Evolutionary conservation across 2,797 vertebrate species (phyloP).

Genomic region (Lacerta agilis): DNA sequence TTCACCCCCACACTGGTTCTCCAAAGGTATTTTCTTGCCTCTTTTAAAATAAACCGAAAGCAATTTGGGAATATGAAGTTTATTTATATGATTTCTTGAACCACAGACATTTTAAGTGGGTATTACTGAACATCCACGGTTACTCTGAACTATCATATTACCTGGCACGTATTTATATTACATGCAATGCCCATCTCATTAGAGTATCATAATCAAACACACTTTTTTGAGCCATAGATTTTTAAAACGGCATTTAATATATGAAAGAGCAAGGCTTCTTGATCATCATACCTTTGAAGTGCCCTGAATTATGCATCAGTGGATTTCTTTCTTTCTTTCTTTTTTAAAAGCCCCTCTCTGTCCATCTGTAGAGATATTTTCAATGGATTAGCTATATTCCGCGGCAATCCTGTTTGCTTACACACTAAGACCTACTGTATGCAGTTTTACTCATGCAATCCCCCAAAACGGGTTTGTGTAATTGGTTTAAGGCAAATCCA

Average conservation of each 20-base stretch:
- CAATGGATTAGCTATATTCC: slow-evolving; percentile 16
- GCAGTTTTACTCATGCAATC: slow-evolving; percentile 8
- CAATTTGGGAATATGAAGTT: background rate
- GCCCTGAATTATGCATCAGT: slow-evolving; percentile 5
- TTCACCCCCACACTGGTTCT: background rate
- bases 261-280: background rate
- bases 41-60: background rate
- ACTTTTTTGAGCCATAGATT: slow-evolving; percentile 8
- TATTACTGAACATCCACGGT: background rate
- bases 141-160: background rate
- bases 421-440: slow-evolving; percentile 10
- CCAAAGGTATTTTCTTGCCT: background rate
- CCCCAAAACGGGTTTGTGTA: background rate
- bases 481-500: slow-evolving; percentile 37
- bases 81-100: background rate
- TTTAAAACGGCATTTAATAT: slow-evolving; percentile 30
- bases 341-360: slow-evolving; percentile 4
- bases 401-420: slow-evolving; percentile 39
- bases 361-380: slow-evolving; percentile 16
- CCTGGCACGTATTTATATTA: slow-evolving; percentile 20
- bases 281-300: slow-evolving; percentile 22
- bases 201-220: slow-evolving; percentile 22
- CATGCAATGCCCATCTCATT: background rate
- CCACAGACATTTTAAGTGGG: background rate
- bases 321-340: background rate